Base-by-base conservation (phyloP, 2,113 vertebrate genomes). In the Beaufortia kweichowensis region DNA sequence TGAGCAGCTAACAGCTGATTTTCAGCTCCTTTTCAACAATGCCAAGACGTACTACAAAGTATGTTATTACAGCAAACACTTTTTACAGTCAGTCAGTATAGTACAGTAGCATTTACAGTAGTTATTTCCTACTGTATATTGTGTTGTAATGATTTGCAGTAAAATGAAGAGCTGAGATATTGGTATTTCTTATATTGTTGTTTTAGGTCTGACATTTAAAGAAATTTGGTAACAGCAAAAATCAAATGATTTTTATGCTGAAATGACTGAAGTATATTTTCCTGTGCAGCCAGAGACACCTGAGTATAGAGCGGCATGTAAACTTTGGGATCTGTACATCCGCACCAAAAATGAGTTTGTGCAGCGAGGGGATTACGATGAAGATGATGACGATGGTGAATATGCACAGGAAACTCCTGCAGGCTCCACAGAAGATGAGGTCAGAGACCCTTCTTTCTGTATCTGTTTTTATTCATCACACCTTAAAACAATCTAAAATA, bases 31-130 rank as follows among this genome's bases (percentile, higher is more conserved):
- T 71, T 98, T 99, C 83, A 98, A 95, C 90, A 99, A 99, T 5
- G 94, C 97, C 41, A 98, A 98, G 86, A 92, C 92, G 6, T 99
- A 98, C 87, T 99, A 99, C 80, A 99, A 99, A 95, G 97, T 97
- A 88, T 77, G 63, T 5, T 28, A 29, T 35, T 46, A 46, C 12
- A 46, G 2, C 15, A 46, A 5, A 46, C 43, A 46, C 12, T 15
- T 4, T 17, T 46, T 12, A 17, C 43, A 17, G 15, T 39, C 10
- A 7, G 10, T 39, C 6, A 39, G 7, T 4, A 35, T 17, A 17
- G 35, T 39, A 11, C 35, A 46, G 43, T 17, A 46, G 15, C 15
- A 46, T 46, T 15, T 17, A 11, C 15, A 15, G 41, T 46, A 11
- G 10, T 3, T 46, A 3, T 46, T 15, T 12, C n/a, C n/a, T 46